Conservation (phyloP, 2,113 vertebrate genomes). For the Limnothrissa miodon region DNA sequence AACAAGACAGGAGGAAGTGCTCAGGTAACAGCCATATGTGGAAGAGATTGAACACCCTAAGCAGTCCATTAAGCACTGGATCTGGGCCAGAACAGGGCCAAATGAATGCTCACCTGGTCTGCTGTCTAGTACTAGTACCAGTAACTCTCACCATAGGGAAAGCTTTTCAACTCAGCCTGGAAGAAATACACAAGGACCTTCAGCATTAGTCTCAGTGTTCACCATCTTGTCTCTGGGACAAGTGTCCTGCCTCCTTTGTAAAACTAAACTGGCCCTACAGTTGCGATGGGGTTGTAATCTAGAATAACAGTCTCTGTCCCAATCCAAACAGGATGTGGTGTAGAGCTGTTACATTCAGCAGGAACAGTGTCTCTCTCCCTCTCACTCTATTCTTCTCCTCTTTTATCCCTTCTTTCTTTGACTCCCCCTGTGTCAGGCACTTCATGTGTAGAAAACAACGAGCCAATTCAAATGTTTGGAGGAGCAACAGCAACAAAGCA, state of each 20-base stretch:
- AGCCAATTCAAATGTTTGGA: constrained; percentile 19
- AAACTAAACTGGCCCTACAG: constrained; percentile 32
- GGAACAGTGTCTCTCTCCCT: constrained; percentile 27
- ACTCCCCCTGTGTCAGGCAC: constrained; percentile 40
- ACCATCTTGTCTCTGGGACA: constrained; percentile 26
- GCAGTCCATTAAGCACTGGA: not conserved
- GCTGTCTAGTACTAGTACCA: not conserved
- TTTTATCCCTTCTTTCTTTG: not conserved
- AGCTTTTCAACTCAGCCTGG: not conserved
- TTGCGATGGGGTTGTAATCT: not conserved
- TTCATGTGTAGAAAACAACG: constrained; percentile 40
- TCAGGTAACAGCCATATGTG: not conserved
- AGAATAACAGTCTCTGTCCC: not conserved
- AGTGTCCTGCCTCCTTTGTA: constrained; percentile 22
- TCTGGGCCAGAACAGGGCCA: not conserved
- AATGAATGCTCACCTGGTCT: not conserved
- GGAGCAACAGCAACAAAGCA: constrained; percentile 25
- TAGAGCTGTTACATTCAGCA: constrained; percentile 39
- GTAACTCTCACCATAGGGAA: constrained; percentile 15
- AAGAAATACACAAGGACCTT: constrained; percentile 31
- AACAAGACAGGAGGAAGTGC: not conserved
- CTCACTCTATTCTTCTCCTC: not conserved
- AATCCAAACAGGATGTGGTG: not conserved
- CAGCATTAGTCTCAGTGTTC: constrained; percentile 1
- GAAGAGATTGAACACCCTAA: not conserved